A percentile compares a stretch with the other conserved stretches of the same genome.
phyloP scores from a whole-genome alignment of 2,113 vertebrate species.

The Takifugu bimaculatus region DNA sequence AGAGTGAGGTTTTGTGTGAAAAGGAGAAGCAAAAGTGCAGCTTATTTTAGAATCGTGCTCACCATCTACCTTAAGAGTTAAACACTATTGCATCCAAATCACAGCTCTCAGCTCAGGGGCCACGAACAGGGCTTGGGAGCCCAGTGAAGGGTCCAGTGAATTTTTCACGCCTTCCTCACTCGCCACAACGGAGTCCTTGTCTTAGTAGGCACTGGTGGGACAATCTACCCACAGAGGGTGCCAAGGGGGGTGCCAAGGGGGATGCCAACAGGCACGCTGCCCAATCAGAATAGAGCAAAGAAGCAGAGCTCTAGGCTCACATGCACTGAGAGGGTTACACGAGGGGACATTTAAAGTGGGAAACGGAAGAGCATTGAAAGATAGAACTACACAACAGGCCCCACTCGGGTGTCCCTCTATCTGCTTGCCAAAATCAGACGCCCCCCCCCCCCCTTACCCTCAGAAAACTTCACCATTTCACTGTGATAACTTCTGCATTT shows the following conservation, averaged over 20 bases:
- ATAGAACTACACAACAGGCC: conserved; percentile 43
- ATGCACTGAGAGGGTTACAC: conserved; percentile 37
- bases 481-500: not conserved
- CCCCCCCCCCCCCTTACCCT: not conserved
- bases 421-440: conserved; percentile 25
- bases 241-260: conserved; percentile 16
- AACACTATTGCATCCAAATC: conserved; percentile 25
- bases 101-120: conserved; percentile 43
- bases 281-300: conserved; percentile 61
- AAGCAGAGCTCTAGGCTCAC: conserved; percentile 41
- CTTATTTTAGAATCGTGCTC: not conserved
- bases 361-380: conserved; percentile 18
- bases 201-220: conserved; percentile 55
- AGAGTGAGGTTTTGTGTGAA: not conserved
- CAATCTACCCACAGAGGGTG: conserved; percentile 65
- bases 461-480: conserved; percentile 19
- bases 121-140: conserved; percentile 62
- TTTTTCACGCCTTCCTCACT: conserved; percentile 69
- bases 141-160: conserved; percentile 46
- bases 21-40: not conserved
- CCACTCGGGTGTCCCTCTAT: conserved; percentile 36
- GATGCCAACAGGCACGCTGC: conserved; percentile 58
- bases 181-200: conserved; percentile 72
- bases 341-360: conserved; percentile 30
- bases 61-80: conserved; percentile 31